Evolutionary conservation across 2,113 vertebrate species (phyloP), one percentile per base, ranked within the genome.

Genomic region (Ptilorrhoa leucosticta): DNA sequence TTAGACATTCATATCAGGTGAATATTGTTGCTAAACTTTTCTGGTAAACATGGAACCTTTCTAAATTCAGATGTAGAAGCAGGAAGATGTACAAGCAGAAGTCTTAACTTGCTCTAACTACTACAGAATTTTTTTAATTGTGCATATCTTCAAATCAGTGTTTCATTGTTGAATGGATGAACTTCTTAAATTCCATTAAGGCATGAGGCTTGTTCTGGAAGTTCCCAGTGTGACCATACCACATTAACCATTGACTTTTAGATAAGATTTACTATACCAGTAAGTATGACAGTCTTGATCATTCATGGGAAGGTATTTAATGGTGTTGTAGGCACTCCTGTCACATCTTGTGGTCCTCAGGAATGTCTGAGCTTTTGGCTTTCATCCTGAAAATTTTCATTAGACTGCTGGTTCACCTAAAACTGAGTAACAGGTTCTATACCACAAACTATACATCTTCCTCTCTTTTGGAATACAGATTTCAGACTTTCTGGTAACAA

Each of bases 11-110:
- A 13, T 80, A 35, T 23, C n/a, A 39, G 42, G 22, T 91, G 39
- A 75, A 82, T 66, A 40, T 66, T 63, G 6, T 82, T 82, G 60
- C 28, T 91, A 48, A 93, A 72, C 24, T 64, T 78, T 50, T 66
- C 57, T 78, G 56, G 33, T 89, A 58, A 92, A 82, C 31, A 7
- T 64, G 35, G 89, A 94, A 77, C 68, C 64, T 95, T 94, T 91
- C 64, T 64, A 86, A 83, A 61, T 87, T 96, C 81, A 93, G 56
- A 80, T 97, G 78, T 96, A 93, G 95, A 91, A 96, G 95, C 88
- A 79, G 95, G 72, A 95, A 92, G 95, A 96, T 48, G 61, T 97
- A 93, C 65, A 95, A 94, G 48, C 87, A 95, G 81, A 97, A 89
- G 83, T 96, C 96, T 96, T 96, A 95, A 91, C 51, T 86, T 95